Percentiles rank a stretch among this genome's conserved stretches.
phyloP scores from a whole-genome alignment of 2,113 vertebrate species.

The Chloropsis hardwickii region DNA sequence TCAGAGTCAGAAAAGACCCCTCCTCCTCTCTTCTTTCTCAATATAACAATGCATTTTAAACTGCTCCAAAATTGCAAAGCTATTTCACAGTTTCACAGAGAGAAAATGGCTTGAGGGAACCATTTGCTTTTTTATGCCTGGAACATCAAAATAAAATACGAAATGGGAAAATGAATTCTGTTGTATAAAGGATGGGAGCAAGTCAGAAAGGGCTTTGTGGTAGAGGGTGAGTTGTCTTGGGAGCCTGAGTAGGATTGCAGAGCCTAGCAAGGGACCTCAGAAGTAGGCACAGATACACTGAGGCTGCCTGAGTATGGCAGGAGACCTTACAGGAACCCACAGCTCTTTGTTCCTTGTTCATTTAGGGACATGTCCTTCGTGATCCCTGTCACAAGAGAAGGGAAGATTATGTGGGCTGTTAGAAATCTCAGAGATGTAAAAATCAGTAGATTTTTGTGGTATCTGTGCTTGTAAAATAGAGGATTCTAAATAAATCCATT shows the following conservation, averaged over 20 bases:
- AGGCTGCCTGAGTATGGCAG: background rate
- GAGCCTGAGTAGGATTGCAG: background rate
- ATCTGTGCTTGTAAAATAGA: background rate
- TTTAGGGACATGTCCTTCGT: background rate
- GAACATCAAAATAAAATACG: conserved; percentile 77
- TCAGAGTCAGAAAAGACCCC: conserved; percentile 37
- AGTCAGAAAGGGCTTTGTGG: background rate
- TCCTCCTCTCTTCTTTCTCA: conserved; percentile 40
- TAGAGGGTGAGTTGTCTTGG: background rate
- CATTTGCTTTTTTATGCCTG: conserved; percentile 71
- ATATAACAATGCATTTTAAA: conserved; percentile 76
- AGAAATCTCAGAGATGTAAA: background rate
- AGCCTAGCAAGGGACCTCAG: background rate
- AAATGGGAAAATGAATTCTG: conserved; percentile 67
- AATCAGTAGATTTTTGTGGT: background rate
- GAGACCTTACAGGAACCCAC: background rate
- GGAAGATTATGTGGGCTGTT: background rate
- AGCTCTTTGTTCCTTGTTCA: background rate
- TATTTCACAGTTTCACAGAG: conserved; percentile 72
- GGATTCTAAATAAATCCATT: background rate
- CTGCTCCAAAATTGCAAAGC: conserved; percentile 73
- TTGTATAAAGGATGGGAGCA: background rate
- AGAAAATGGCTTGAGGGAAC: conserved; percentile 75
- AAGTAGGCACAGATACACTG: background rate
- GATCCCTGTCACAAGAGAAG: background rate